A percentile compares a stretch with the other conserved stretches of the same genome.
phyloP scores from a whole-genome alignment of 2,113 vertebrate genomes.

The Epinephelus lanceolatus region DNA sequence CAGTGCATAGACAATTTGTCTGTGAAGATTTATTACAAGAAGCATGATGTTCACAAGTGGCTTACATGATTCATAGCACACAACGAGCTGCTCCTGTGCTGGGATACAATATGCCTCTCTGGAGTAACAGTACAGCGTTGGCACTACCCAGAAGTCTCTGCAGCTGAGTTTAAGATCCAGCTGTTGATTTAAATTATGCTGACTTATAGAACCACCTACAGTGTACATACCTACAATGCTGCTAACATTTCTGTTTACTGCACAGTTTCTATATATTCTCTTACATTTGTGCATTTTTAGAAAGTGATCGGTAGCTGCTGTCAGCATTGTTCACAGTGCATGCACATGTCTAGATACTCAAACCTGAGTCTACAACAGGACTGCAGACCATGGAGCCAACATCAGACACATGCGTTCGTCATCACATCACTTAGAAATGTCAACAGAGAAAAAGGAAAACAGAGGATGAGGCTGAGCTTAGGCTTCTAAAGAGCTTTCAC shows the following conservation, averaged over 20 bases:
- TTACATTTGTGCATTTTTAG: neutral
- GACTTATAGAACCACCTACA: neutral
- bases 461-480: neutral
- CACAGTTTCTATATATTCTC: neutral
- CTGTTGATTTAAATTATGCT: neutral
- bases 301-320: neutral
- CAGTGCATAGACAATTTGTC: neutral
- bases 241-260: neutral
- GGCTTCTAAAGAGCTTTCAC: neutral
- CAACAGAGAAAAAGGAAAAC: neutral
- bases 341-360: neutral
- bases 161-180: neutral
- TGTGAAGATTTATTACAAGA: constrained; percentile 7
- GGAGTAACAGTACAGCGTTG: neutral
- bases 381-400: neutral
- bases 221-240: neutral
- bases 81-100: neutral
- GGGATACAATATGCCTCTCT: neutral
- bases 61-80: neutral
- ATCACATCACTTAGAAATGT: neutral
- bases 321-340: neutral
- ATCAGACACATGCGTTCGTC: neutral
- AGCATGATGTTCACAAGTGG: neutral
- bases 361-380: neutral
- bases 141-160: neutral